These are phyloP conservation scores for Melospiza georgiana DNA, from an alignment of 2,113 vertebrate species.

Conservation along the genomic window DNA sequence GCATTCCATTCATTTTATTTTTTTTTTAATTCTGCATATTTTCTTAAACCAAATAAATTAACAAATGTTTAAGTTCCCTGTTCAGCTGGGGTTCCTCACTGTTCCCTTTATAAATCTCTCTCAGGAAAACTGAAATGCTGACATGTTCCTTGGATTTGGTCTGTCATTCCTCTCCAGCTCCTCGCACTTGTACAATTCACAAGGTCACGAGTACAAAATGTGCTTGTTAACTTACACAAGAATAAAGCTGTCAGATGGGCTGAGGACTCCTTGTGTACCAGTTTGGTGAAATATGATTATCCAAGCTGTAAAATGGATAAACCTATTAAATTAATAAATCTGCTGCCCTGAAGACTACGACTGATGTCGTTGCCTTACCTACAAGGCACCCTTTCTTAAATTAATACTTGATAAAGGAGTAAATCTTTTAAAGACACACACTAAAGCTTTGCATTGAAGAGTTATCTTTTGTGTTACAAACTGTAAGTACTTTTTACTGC, in stretches of 20 bases:
- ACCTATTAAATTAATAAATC: conserved; percentile 46
- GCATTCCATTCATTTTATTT: neutral
- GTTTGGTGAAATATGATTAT: conserved; percentile 72
- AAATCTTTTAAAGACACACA: conserved; percentile 42
- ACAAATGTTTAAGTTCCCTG: neutral
- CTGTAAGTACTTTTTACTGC: conserved; percentile 26
- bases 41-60: neutral
- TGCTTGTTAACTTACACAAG: conserved; percentile 67
- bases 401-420: conserved; percentile 52
- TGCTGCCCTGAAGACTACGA: neutral
- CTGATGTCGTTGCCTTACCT: conserved; percentile 34
- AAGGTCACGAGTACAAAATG: conserved; percentile 61
- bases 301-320: conserved; percentile 51
- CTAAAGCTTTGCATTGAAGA: conserved; percentile 1
- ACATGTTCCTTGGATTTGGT: conserved; percentile 39
- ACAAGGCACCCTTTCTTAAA: conserved; percentile 49
- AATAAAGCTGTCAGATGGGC: conserved; percentile 71
- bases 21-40: neutral
- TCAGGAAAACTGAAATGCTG: conserved; percentile 32
- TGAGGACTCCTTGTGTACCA: conserved; percentile 62
- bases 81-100: conserved; percentile 19
- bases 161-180: conserved; percentile 58
- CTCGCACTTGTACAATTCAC: conserved; percentile 55
- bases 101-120: neutral
- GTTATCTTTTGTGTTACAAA: conserved; percentile 46